Conservation (phyloP, 2,113 vertebrate genomes). For the Xiphophorus hellerii region DNA sequence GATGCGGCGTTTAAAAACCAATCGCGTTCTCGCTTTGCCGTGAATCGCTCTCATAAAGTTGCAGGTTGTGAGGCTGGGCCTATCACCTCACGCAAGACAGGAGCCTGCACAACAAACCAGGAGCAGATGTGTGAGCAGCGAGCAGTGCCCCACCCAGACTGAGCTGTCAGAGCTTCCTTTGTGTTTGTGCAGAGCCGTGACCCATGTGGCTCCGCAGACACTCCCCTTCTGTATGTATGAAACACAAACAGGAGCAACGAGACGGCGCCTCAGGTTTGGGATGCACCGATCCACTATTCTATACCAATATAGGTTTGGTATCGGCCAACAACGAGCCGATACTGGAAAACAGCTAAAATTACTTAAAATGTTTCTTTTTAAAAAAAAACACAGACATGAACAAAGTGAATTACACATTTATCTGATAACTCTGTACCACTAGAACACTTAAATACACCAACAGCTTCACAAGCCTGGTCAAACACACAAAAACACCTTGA, state of each 20-base stretch:
- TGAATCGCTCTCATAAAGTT: conserved; percentile 50
- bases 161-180: conserved; percentile 53
- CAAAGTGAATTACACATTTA: no score
- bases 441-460: no score
- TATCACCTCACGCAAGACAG: background rate
- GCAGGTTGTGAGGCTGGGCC: background rate
- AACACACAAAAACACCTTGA: no score
- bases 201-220: conserved; percentile 47
- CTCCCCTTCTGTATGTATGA: conserved; percentile 24
- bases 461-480: no score
- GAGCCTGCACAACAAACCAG: conserved; percentile 67
- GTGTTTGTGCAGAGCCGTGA: conserved; percentile 66
- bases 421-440: no score
- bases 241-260: conserved; percentile 11
- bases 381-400: no score
- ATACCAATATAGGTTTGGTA: no score
- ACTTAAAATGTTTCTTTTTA: no score
- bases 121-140: conserved; percentile 67
- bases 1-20: background rate
- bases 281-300: no score
- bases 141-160: conserved; percentile 49
- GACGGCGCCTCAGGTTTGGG: background rate
- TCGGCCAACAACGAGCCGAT: no score
- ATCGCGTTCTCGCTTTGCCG: conserved; percentile 46
- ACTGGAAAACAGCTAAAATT: no score